Base-by-base conservation (phyloP, 2,888 invertebrate genomes). In the Parnassius smintheus region DNA sequence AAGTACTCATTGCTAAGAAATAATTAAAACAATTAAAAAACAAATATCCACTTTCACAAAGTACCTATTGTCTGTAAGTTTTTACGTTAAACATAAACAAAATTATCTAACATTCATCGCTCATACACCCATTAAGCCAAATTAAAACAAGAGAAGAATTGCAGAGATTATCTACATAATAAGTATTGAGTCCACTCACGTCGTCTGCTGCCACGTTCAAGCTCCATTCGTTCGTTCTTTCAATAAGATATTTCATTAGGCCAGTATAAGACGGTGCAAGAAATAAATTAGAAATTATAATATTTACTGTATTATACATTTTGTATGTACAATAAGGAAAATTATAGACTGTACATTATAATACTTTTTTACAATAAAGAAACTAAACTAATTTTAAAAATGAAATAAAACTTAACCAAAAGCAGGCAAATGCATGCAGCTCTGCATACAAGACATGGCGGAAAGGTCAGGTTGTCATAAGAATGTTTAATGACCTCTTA, bases 361-460 rank as follows among this genome's bases (percentile, higher is more conserved):
- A 83, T 89, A 91, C 87, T 88, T 86, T 89, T 81, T 49, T 91
- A 91, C 90, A 90, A 80, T 86, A 87, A 85, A 85, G 49, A 78
- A 88, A 91, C 90, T 91, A 91, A 92, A 91, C 91, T 91, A 92
- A 86, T 84, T 77, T 85, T 83, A 85, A 92, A 91, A 93, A 93
- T 90, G 77, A 79, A 82, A 85, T 82, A 86, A 73, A 93, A 92
- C 92, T 84, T 87, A 93, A 93, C 92, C 91, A 91, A 94, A 93
- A 94, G 94, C 94, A 94, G 94, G 94, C 94, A 94, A 93, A 88
- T 87, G 92, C 94, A 94, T 94, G 94, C 94, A 83, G 92, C 92
- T 87, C 91, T 90, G 92, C 92, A 91, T 92, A 92, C 92, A 91
- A 91, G 90, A 89, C 93, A 93, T 93, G 93, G 93, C 93, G 92